Conservation (phyloP, 2,888 invertebrate species). For the Tenthredo notha region DNA sequence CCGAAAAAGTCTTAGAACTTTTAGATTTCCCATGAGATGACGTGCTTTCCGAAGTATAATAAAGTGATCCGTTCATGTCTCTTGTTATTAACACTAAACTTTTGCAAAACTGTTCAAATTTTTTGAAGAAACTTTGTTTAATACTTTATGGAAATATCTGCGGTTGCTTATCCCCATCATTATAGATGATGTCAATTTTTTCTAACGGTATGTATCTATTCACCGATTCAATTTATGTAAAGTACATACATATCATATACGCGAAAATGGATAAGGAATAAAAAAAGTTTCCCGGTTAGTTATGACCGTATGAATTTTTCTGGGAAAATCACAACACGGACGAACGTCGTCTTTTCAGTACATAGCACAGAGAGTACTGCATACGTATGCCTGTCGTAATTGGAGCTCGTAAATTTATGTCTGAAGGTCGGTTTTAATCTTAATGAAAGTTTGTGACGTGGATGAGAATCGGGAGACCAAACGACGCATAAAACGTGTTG, state of each 20-base stretch:
- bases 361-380: slow-evolving; percentile 18
- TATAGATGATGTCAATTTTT: background rate
- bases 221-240: background rate
- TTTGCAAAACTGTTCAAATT: background rate
- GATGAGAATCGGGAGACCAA: slow-evolving; percentile 6
- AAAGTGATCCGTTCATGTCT: background rate
- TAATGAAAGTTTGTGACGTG: slow-evolving; percentile 42
- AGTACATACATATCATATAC: no score
- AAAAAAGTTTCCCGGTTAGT: background rate
- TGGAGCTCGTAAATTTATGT: slow-evolving; percentile 46
- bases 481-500: background rate
- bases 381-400: slow-evolving; percentile 10
- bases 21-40: background rate
- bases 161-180: background rate
- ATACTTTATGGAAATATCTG: background rate
- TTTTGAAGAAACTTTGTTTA: background rate
- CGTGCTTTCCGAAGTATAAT: background rate
- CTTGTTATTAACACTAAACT: slow-evolving; percentile 2
- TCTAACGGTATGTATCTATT: background rate
- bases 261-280: background rate
- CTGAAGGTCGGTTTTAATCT: slow-evolving; percentile 48
- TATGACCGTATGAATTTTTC: background rate
- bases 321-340: background rate
- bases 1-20: slow-evolving; percentile 1
- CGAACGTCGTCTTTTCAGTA: background rate